Evolutionary conservation across 2,113 vertebrate species (phyloP).

Genomic region (Melanerpes formicivorus): DNA sequence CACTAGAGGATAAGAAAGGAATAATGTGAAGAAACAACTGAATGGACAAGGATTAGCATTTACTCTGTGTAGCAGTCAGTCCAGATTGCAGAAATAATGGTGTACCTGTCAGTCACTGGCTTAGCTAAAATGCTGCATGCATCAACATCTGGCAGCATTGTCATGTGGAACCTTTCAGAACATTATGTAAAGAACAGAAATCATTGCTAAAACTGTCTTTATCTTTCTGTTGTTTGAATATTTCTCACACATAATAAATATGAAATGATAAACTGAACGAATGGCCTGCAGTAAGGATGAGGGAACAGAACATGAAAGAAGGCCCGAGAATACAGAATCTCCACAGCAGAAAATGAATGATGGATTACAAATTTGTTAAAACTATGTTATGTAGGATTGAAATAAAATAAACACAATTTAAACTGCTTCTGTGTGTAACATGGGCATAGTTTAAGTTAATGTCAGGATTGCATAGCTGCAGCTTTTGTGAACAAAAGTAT

Average conservation of each 20-base stretch:
- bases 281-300: neutral
- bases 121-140: slow-evolving; percentile 30
- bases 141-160: slow-evolving; percentile 47
- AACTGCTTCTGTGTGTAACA: neutral
- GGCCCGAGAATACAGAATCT: neutral
- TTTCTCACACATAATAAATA: slow-evolving; percentile 37
- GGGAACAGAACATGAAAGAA: neutral
- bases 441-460: neutral
- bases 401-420: too few relatives aligned
- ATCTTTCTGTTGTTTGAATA: slow-evolving; percentile 47
- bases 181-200: slow-evolving; percentile 53
- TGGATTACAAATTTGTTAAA: slow-evolving; percentile 17
- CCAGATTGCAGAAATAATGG: slow-evolving; percentile 63
- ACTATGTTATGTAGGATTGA: neutral
- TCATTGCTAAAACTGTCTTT: slow-evolving; percentile 38
- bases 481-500: neutral
- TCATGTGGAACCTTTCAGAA: slow-evolving; percentile 45
- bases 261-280: neutral
- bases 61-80: slow-evolving; percentile 55
- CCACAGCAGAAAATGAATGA: neutral
- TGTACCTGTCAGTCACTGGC: slow-evolving; percentile 56
- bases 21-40: slow-evolving; percentile 51
- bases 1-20: slow-evolving; percentile 48
- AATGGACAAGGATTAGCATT: slow-evolving; percentile 57
- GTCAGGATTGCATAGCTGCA: neutral